Conservation (phyloP, 2,113 vertebrate species). For the Macheiramphus alcinus region DNA sequence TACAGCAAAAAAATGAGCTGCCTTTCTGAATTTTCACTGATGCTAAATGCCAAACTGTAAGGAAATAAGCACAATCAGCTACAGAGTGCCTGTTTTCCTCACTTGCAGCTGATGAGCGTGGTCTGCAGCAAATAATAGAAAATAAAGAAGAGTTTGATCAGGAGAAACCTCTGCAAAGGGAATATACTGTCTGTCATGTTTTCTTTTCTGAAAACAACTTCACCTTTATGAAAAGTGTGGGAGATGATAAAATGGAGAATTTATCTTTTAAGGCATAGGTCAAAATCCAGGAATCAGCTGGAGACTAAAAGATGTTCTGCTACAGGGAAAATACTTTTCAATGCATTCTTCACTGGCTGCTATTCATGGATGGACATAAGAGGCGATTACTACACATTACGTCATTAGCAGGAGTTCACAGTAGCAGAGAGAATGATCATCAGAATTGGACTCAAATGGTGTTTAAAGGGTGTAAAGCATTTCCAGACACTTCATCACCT, state of each 20-base stretch:
- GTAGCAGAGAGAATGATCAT: not conserved
- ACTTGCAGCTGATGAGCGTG: not conserved
- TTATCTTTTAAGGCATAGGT: not conserved
- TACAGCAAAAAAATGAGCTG: not conserved
- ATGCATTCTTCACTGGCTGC: not conserved
- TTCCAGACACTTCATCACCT: not conserved
- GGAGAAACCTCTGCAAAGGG: not conserved
- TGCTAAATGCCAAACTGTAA: not conserved
- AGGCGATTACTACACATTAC: not conserved
- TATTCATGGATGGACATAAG: not conserved
- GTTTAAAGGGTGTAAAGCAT: not conserved
- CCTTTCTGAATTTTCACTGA: not conserved
- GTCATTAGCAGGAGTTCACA: not conserved
- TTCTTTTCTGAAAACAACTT: not conserved
- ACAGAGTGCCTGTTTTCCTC: not conserved
- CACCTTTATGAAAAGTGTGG: not conserved
- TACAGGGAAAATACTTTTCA: not conserved
- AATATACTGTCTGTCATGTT: not conserved
- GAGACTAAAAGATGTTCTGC: not conserved
- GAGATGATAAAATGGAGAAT: not conserved
- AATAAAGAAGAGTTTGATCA: not conserved
- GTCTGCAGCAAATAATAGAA: not conserved
- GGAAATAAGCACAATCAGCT: not conserved
- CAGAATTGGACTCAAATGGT: not conserved
- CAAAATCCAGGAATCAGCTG: not conserved